These are phyloP conservation scores for Clarias magur DNA, from an alignment of 2,113 vertebrate genomes.

Conservation along the genomic window DNA sequence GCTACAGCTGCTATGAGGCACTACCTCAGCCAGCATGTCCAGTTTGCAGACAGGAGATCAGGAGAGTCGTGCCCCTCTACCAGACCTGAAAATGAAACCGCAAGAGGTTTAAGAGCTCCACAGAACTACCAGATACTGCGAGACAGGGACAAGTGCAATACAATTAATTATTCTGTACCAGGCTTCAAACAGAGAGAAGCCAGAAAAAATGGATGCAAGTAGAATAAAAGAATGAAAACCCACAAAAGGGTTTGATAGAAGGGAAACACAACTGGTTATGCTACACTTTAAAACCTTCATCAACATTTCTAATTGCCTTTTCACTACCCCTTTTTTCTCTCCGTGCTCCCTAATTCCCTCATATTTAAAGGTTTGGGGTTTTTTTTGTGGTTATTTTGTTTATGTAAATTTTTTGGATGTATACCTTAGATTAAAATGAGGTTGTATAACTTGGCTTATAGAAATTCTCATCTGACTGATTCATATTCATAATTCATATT, in stretches of 20 bases:
- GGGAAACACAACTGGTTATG: background rate
- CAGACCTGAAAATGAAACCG: slow-evolving; percentile 36
- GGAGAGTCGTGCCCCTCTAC: slow-evolving; percentile 81
- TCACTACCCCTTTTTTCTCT: background rate
- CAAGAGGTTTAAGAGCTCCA: background rate
- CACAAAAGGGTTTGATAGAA: background rate
- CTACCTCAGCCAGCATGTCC: slow-evolving; percentile 77
- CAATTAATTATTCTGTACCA: background rate
- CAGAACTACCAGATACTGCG: background rate
- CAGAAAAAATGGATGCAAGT: background rate
- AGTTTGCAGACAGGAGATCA: slow-evolving; percentile 79
- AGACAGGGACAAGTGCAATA: too few relatives aligned
- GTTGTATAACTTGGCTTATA: background rate
- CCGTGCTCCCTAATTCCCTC: background rate
- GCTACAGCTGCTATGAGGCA: slow-evolving; percentile 79
- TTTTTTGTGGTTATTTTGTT: background rate
- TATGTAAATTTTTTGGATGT: background rate
- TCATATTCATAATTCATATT: too few relatives aligned
- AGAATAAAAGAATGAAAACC: background rate
- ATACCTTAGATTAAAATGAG: background rate
- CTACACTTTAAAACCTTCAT: background rate
- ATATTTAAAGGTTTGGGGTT: background rate
- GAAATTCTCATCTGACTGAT: background rate
- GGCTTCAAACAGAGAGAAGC: background rate
- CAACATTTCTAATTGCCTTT: background rate